These are phyloP conservation scores for Heliconius sara DNA, from an alignment of 2,888 invertebrate species.

Conservation along the genomic window DNA sequence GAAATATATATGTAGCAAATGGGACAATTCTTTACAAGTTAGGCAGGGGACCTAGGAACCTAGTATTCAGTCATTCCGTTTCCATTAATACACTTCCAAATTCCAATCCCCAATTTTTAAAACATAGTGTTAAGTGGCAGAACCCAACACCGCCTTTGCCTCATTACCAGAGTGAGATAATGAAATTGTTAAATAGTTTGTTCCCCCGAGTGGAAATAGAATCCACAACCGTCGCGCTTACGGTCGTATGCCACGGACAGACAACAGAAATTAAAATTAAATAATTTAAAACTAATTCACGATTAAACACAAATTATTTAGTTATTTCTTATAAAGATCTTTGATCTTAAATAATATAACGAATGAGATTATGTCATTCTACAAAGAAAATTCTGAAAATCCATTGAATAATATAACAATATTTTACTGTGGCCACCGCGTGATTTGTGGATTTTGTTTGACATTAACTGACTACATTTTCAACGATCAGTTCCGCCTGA, in stretches of 20 bases:
- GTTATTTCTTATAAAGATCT: background rate
- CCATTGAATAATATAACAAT: background rate
- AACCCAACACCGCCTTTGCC: background rate
- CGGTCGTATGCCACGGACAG: too few species aligned
- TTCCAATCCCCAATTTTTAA: too few species aligned
- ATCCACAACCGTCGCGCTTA: background rate
- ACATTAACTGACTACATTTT: background rate
- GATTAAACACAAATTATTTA: background rate
- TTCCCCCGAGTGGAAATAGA: background rate
- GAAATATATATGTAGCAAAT: too few species aligned
- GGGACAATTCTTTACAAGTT: background rate
- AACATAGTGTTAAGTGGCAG: background rate
- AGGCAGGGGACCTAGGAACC: background rate
- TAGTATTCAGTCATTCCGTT: background rate
- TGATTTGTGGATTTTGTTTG: slow-evolving; percentile 9
- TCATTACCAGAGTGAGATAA: background rate
- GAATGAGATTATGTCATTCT: background rate
- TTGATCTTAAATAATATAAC: background rate
- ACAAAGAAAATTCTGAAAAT: background rate
- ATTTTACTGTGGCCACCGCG: background rate
- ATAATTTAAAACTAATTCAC: background rate
- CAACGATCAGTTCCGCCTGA: background rate
- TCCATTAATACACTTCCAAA: background rate
- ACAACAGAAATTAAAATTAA: background rate
- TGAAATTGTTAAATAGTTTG: background rate